Percentiles rank a stretch among this genome's conserved stretches.
These are phyloP conservation scores for Phyllostomus discolor DNA, from an alignment of 2,113 vertebrate genomes.

Conservation along the genomic window DNA sequence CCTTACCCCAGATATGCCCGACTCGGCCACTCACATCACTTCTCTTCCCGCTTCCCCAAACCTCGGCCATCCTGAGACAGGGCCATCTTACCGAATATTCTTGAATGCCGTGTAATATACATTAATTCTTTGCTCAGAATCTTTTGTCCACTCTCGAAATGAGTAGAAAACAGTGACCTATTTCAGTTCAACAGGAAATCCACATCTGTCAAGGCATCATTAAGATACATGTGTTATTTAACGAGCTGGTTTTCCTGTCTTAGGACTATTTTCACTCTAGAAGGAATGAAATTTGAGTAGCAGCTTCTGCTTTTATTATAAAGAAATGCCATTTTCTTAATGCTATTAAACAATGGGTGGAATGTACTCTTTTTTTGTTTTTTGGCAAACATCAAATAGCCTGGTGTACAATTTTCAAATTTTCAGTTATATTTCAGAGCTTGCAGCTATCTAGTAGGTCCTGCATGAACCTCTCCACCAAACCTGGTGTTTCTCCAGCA, in stretches of 20 bases:
- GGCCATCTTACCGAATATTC: background rate
- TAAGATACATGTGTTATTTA: background rate
- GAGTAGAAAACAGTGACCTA: background rate
- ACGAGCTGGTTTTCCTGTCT: background rate
- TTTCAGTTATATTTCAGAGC: background rate
- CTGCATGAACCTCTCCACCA: background rate
- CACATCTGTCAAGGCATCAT: background rate
- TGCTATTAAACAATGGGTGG: background rate
- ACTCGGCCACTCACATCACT: background rate
- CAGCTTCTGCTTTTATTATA: background rate
- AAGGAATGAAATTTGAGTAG: background rate
- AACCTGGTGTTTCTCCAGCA: background rate
- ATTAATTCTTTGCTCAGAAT: background rate
- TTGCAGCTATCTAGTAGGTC: background rate
- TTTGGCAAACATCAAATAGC: background rate
- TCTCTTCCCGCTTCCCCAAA: background rate
- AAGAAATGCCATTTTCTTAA: conserved; percentile 16
- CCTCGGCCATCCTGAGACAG: background rate
- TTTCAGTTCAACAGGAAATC: background rate
- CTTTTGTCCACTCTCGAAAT: background rate
- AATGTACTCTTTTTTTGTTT: background rate
- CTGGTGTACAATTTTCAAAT: background rate
- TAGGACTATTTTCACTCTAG: background rate
- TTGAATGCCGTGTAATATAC: background rate
- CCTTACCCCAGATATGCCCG: background rate